Conservation (phyloP, 2,113 vertebrate species). For the Athene noctua region DNA sequence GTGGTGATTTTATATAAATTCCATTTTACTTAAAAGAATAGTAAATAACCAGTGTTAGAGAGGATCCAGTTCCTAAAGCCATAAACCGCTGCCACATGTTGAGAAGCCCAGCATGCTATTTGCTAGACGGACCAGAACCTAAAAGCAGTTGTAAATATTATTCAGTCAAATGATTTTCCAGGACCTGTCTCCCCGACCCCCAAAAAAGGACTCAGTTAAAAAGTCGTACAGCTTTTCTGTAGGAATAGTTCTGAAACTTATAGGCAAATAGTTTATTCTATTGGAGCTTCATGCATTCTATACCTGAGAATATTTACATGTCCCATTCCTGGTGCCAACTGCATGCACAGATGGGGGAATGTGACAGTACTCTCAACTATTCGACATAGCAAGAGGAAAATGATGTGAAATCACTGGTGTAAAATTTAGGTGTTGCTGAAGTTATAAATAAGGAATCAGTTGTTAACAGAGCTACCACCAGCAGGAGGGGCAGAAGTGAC, state of each 20-base stretch:
- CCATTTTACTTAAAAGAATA: background rate
- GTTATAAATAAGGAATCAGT: background rate
- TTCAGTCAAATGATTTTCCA: background rate
- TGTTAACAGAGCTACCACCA: background rate
- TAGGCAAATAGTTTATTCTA: background rate
- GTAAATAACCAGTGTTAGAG: background rate
- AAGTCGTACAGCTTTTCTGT: background rate
- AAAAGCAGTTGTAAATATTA: background rate
- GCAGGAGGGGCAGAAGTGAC: conserved; percentile 24
- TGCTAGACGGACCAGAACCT: background rate
- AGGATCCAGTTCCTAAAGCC: background rate
- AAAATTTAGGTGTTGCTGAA: background rate
- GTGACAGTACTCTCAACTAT: background rate
- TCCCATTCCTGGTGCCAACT: background rate
- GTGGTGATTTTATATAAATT: background rate
- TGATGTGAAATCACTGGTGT: background rate
- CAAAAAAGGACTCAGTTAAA: background rate
- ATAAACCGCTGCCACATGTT: background rate
- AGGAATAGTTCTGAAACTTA: background rate
- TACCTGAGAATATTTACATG: background rate
- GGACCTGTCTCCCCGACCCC: background rate
- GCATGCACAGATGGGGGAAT: background rate
- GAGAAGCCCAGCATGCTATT: background rate
- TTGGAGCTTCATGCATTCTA: background rate
- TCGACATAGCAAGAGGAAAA: background rate